These are phyloP conservation scores for Mythimna loreyi DNA, from an alignment of 2,888 invertebrate genomes.

Conservation along the genomic window DNA sequence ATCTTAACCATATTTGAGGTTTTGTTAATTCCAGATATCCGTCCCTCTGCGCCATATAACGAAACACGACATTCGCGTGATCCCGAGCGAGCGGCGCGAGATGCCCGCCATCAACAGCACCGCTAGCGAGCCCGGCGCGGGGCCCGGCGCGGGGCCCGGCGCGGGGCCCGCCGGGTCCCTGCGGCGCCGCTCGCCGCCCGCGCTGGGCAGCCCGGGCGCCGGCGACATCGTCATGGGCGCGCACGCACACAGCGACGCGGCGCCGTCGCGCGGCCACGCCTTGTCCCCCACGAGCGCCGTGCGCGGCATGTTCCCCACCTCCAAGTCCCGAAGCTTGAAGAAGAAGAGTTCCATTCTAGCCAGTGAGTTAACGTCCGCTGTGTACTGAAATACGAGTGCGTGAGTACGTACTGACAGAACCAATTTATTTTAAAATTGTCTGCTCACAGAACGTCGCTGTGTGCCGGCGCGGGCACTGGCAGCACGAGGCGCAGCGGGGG, in stretches of 20 bases:
- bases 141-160: conserved; percentile 6
- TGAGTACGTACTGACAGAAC: not conserved
- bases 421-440: not conserved
- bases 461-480: conserved; percentile 74
- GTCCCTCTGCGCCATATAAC: conserved; percentile 82
- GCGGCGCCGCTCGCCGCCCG: conserved; percentile 36
- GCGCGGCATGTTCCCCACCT: conserved; percentile 90
- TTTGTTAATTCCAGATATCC: conserved; percentile 69
- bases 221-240: conserved; percentile 56
- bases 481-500: conserved; percentile 75
- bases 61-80: conserved; percentile 83
- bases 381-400: too few relatives aligned
- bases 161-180: conserved; percentile 13
- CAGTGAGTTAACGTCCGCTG: conserved; percentile 84
- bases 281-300: conserved; percentile 88
- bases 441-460: conserved; percentile 73
- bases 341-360: conserved; percentile 94
- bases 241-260: conserved; percentile 40
- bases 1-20: not conserved
- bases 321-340: conserved; percentile 92
- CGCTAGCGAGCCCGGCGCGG: conserved; percentile 63
- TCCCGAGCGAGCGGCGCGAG: conserved; percentile 76
- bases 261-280: conserved; percentile 57
- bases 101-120: conserved; percentile 78
- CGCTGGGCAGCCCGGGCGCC: conserved; percentile 2